Conservation (phyloP, 1,140 invertebrate genomes). For the Babylonia areolata region DNA sequence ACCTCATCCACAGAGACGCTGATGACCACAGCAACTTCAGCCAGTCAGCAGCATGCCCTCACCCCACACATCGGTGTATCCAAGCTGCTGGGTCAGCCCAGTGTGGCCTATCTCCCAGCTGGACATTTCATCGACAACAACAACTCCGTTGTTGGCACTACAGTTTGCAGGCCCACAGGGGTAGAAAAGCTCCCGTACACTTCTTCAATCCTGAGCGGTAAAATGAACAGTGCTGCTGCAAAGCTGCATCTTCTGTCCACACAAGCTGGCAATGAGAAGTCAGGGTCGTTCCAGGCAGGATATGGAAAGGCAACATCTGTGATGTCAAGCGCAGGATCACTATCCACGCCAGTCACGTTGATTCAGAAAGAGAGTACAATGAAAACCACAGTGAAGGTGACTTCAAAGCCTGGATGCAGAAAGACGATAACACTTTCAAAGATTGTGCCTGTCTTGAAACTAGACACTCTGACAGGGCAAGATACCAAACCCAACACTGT, state of each 20-base stretch:
- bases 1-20: not conserved
- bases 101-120: not conserved
- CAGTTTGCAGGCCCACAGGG: not conserved
- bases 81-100: constrained; percentile 31
- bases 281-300: not conserved
- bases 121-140: constrained; percentile 25
- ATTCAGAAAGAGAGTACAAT: not conserved
- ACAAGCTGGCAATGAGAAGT: not conserved
- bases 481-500: not conserved
- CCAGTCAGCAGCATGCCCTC: not conserved
- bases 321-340: not conserved
- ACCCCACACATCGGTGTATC: not conserved
- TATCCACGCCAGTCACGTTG: not conserved
- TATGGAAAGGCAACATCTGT: not conserved
- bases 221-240: not conserved
- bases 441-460: not conserved
- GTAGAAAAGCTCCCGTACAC: not conserved
- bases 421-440: not conserved
- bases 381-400: not conserved
- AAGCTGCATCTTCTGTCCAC: constrained; percentile 23
- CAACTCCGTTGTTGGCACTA: not conserved
- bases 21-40: not conserved
- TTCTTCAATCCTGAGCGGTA: not conserved
- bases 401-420: not conserved
- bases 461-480: not conserved